A percentile compares a stretch with the other conserved stretches of the same genome.
Evolutionary conservation across 1,140 invertebrate species (phyloP).

Genomic region (Pseudomyrmex dendroicus): DNA sequence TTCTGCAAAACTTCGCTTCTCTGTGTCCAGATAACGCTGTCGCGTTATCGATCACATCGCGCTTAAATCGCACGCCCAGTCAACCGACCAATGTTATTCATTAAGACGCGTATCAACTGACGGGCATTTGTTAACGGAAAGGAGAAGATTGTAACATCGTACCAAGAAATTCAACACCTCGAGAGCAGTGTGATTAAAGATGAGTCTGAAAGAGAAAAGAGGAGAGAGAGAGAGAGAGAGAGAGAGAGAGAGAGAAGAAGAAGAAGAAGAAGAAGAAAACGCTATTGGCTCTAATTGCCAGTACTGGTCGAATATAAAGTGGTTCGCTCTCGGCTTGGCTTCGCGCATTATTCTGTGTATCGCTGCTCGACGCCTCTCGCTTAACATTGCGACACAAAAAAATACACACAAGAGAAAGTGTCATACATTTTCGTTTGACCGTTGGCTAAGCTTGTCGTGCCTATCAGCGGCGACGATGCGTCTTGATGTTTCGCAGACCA

Average conservation of each 20-base stretch:
- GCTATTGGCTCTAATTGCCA: constrained; percentile 72
- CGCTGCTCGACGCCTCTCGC: constrained; percentile 75
- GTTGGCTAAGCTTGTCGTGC: constrained; percentile 29
- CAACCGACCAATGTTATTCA: constrained; percentile 46
- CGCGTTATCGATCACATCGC: constrained; percentile 40
- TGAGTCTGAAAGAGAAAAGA: constrained; percentile 35
- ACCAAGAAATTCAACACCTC: constrained; percentile 74
- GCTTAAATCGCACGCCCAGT: constrained; percentile 45
- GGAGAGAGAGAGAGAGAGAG: no score
- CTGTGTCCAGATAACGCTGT: no score
- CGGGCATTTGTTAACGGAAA: constrained; percentile 48
- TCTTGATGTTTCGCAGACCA: constrained; percentile 42
- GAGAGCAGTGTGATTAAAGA: constrained; percentile 62
- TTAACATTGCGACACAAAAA: constrained; percentile 72
- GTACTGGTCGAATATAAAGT: constrained; percentile 61
- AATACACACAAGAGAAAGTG: constrained; percentile 48
- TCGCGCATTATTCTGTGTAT: background rate
- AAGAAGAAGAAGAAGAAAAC: constrained; percentile 24
- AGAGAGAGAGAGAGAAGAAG: background rate
- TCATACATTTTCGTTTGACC: constrained; percentile 55
- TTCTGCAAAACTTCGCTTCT: constrained; percentile 31
- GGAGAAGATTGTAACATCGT: constrained; percentile 59
- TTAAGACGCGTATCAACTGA: constrained; percentile 38
- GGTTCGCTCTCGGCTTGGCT: constrained; percentile 40
- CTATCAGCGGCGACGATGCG: constrained; percentile 6